Conservation (phyloP, 2,888 invertebrate genomes). For the Rhagonycha fulva region DNA sequence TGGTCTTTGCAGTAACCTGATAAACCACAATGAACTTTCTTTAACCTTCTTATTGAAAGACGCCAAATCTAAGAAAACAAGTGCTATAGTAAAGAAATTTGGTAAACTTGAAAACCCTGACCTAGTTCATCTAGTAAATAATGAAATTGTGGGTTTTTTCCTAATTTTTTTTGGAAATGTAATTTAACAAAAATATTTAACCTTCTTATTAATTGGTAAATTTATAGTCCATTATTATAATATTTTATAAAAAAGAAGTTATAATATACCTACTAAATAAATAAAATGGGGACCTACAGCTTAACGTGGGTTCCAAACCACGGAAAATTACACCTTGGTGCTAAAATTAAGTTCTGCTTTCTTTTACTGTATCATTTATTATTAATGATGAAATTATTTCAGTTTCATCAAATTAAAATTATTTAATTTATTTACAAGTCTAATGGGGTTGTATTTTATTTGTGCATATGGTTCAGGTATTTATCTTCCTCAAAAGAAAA, state of each 20-base stretch:
- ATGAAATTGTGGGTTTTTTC: not conserved
- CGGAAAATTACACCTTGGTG: too few relatives aligned
- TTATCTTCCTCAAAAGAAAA: constrained; percentile 33
- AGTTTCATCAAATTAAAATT: constrained; percentile 2
- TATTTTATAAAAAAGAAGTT: too few relatives aligned
- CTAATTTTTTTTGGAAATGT: too few relatives aligned
- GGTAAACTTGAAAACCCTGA: not conserved
- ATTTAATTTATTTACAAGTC: constrained; percentile 29
- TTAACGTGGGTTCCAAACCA: too few relatives aligned
- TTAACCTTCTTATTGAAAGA: not conserved
- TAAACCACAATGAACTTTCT: constrained; percentile 11
- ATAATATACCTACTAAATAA: too few relatives aligned
- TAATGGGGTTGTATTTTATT: constrained; percentile 30
- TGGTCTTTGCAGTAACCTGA: constrained; percentile 12
- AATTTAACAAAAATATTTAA: too few relatives aligned
- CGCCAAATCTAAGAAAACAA: not conserved
- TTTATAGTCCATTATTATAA: too few relatives aligned
- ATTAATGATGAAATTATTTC: not conserved
- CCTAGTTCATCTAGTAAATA: constrained; percentile 12
- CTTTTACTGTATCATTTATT: too few relatives aligned
- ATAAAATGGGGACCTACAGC: too few relatives aligned
- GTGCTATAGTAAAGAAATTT: not conserved
- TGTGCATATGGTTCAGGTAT: constrained; percentile 26
- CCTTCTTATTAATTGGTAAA: too few relatives aligned
- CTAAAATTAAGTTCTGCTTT: too few relatives aligned